Evolutionary conservation across 2,113 vertebrate genomes (phyloP).

Genomic region (Zeus faber): DNA sequence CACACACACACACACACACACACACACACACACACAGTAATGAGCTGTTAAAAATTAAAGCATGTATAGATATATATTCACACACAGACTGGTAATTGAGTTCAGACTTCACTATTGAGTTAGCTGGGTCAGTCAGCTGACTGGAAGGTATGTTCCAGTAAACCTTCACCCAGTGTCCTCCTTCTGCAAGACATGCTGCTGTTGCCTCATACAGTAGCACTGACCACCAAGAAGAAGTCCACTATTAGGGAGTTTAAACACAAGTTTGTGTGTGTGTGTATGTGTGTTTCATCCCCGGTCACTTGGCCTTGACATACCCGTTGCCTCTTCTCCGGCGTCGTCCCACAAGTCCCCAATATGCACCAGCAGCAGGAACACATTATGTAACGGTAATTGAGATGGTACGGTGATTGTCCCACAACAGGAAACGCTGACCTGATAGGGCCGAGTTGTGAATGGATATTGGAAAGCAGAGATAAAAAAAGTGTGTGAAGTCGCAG

Average conservation of each 20-base stretch:
- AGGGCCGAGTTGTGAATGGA: background rate
- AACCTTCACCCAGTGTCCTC: no score
- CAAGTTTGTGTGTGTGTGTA: slow-evolving; percentile 7
- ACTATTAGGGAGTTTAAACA: background rate
- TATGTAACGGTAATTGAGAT: slow-evolving; percentile 32
- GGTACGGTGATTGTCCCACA: slow-evolving; percentile 23
- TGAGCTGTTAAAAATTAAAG: no score
- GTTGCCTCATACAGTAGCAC: no score
- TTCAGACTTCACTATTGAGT: slow-evolving; percentile 8
- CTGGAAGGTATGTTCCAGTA: slow-evolving; percentile 23
- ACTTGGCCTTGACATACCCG: slow-evolving; percentile 30
- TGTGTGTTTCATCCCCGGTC: background rate
- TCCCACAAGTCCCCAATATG: slow-evolving; percentile 17
- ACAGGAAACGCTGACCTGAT: background rate
- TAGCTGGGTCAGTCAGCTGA: slow-evolving; percentile 19
- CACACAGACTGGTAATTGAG: background rate
- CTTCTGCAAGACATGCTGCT: no score
- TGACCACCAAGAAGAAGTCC: no score
- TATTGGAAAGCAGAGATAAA: background rate
- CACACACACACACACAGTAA: slow-evolving; percentile 7
- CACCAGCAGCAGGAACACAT: slow-evolving; percentile 26
- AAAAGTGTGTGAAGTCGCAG: background rate
- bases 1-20: slow-evolving; percentile 5
- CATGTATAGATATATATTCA: background rate
- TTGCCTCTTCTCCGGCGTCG: slow-evolving; percentile 3